Base-by-base conservation (phyloP, 1,140 invertebrate species). In the Aphaenogaster rudis region DNA sequence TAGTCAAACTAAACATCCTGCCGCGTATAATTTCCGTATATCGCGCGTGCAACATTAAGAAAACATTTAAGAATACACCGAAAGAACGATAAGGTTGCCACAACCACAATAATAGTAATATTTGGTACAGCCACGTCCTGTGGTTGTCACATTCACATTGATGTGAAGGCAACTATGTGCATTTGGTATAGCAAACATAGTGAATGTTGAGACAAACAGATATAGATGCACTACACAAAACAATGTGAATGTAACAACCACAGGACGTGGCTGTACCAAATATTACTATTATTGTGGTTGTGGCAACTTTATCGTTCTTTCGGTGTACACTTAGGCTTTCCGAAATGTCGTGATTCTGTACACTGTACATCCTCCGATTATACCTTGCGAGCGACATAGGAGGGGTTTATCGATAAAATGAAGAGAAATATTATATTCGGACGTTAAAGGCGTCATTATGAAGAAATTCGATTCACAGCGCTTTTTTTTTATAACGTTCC, bases 1-100 rank as follows among this genome's bases (percentile, higher is more conserved):
- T 39, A 61, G 28, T 54, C 63, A 42, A 80, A 80, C 21, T 52
- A 69, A 69, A 69, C 36, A 69, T 69, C 39, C 42, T 54, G 33
- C 17, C 33, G 28, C 45, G 28, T 8, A 1, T 36, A 52, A 61
- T 61, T 77, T 77, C 39, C 39, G n/a, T 21, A 7, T 72, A 17
- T 71, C 2, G 17, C 11, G 13, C 45, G 2, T 52, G 11, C 13
- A 28, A 57, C 21, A 42, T 42, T 36, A 7, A 54, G 15, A 42
- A 28, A 45, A 33, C 61, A 17, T 50, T 69, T 6, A 15, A 69
- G 21, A 69, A 8, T n/a, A 13, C 57, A 21, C 21, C 21, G 21
- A 21, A 21, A 21, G 21, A 21, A 21, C 21, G 21, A 21, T 21
- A 21, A 21, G 21, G 21, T 21, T 21, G 21, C 21, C 21, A 21